Base-by-base conservation (phyloP, 2,888 invertebrate genomes). In the Adineta ricciae region DNA sequence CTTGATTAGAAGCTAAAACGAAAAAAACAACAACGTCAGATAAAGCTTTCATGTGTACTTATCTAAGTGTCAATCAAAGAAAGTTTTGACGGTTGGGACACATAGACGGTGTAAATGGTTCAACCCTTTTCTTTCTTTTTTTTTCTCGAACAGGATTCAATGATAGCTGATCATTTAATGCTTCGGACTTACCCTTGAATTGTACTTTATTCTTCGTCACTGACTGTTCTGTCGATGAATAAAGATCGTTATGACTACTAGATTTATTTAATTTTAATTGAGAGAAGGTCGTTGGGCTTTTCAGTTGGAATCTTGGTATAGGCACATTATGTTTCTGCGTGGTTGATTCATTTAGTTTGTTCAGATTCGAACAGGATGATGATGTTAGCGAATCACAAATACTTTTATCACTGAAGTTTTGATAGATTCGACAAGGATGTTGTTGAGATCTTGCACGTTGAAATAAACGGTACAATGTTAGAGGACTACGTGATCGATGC, bases 371-470 rank as follows among this genome's bases (percentile, higher is more conserved):
- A 41, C 41, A 78, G 4, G 78, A 78, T 78, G 78, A 41, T 38
- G 78, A 78, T 78, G 78, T 41, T 41, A 78, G 41, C 9, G 78
- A 78, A 78, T 78, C 78, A 78, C 78, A 78, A 16, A 78, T 41
- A 78, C 78, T 78, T 78, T 78, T 78, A 78, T 78, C 78, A 78
- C 78, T 78, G n/a, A 78, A 78, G n/a, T 78, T 78, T 41, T 78
- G 78, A 78, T 78, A 78, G 24, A 78, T 3, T 24, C 41, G 38
- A 78, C 41, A 41, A 3, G 78, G 78, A 32, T 64, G 64, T 78
- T 78, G 78, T 41, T 78, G 78, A 78, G 78, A 78, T 78, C 78
- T 78, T 78, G 78, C 41, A n/a, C 78, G 78, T 78, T 78, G 78
- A 78, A 78, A 78, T 78, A 78, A 41, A 41, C 78, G 78, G 41